These are phyloP conservation scores for Chaetodon trifascialis DNA, from an alignment of 2,113 vertebrate genomes.

Conservation along the genomic window DNA sequence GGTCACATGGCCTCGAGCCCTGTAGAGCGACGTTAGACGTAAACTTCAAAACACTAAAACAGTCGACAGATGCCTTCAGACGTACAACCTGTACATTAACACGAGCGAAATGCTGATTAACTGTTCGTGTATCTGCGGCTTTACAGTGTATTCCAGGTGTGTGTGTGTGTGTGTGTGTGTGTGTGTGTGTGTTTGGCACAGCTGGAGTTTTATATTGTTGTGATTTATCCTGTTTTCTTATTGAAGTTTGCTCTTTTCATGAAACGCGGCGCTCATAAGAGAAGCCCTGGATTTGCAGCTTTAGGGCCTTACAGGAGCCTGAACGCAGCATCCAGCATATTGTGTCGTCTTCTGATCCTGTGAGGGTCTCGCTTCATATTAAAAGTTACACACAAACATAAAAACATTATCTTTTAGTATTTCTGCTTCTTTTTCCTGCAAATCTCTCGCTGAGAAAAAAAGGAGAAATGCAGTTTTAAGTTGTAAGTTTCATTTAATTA, in stretches of 20 bases:
- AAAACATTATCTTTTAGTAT: neutral
- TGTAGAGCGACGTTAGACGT: neutral
- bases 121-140: constrained; percentile 6
- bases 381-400: neutral
- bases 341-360: neutral
- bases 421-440: neutral
- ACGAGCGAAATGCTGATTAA: neutral
- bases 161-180: neutral
- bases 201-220: neutral
- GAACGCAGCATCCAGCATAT: neutral
- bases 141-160: neutral
- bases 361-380: neutral
- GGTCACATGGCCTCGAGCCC: too few species aligned
- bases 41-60: neutral
- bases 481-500: neutral
- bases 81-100: too few species aligned
- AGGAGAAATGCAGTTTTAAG: neutral
- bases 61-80: neutral
- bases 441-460: neutral
- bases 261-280: neutral
- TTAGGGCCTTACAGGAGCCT: neutral
- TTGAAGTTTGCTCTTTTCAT: constrained; percentile 1
- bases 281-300: constrained; percentile 6
- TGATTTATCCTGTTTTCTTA: neutral
- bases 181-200: neutral